These are phyloP conservation scores for Hesperia comma DNA, from an alignment of 2,888 invertebrate species.

Conservation along the genomic window DNA sequence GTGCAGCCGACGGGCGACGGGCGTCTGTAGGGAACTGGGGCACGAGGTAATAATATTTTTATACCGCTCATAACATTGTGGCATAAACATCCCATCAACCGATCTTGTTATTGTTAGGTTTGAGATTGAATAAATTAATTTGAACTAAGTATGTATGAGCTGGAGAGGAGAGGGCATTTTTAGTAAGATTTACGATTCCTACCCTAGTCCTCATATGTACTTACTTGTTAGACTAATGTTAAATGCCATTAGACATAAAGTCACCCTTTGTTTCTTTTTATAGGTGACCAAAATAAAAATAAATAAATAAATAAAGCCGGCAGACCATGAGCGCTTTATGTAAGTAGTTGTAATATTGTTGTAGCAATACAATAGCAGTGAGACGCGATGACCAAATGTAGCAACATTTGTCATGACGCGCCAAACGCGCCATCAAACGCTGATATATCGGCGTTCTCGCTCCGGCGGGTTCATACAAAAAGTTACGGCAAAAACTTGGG, in stretches of 20 bases:
- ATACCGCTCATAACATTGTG: background rate
- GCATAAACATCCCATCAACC: background rate
- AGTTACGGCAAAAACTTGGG: slow-evolving; percentile 27
- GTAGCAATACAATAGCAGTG: background rate
- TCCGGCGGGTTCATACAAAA: slow-evolving; percentile 21
- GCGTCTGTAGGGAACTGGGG: background rate
- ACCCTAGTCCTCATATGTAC: too few relatives aligned
- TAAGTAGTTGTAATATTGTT: too few relatives aligned
- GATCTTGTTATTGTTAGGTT: background rate
- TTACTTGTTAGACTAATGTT: too few relatives aligned
- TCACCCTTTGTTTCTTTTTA: too few relatives aligned
- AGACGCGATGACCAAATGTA: background rate
- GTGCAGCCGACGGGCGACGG: background rate
- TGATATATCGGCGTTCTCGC: slow-evolving; percentile 34
- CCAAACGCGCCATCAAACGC: background rate
- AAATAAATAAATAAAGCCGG: too few relatives aligned
- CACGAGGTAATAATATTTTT: background rate
- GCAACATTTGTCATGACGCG: background rate
- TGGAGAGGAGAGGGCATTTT: too few relatives aligned
- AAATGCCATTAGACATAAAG: too few relatives aligned
- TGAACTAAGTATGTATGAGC: too few relatives aligned
- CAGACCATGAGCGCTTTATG: too few relatives aligned
- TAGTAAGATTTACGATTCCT: too few relatives aligned
- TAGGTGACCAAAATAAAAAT: too few relatives aligned
- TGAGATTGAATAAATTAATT: too few relatives aligned